phyloP scores from a whole-genome alignment of 1,140 invertebrate genomes.

The Cryptotermes secundus region DNA sequence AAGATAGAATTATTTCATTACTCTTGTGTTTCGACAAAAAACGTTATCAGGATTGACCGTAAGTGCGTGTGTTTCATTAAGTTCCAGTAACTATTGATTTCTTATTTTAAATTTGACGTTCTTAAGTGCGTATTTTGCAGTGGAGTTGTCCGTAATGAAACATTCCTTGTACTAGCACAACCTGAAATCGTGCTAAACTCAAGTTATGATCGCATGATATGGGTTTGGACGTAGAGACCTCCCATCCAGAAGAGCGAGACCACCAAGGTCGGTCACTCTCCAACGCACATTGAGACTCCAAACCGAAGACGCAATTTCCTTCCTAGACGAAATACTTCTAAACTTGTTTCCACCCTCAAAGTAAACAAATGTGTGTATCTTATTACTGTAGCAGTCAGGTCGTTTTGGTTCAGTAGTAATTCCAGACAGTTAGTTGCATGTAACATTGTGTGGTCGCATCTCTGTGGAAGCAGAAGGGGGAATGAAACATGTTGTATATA shows the following conservation, averaged over 20 bases:
- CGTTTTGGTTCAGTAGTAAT: background rate
- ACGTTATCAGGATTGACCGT: too few relatives aligned
- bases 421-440: background rate
- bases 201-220: background rate
- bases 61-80: too few relatives aligned
- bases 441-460: background rate
- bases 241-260: background rate
- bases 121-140: too few relatives aligned
- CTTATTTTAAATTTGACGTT: too few relatives aligned
- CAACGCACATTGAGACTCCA: background rate
- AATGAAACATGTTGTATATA: background rate
- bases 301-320: background rate
- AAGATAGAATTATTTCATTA: too few relatives aligned
- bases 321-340: background rate
- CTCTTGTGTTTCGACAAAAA: too few relatives aligned
- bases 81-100: too few relatives aligned
- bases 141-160: too few relatives aligned
- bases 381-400: background rate
- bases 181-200: too few relatives aligned
- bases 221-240: background rate
- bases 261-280: background rate
- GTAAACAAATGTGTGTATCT: slow-evolving; percentile 7
- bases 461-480: background rate
- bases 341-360: slow-evolving; percentile 18
- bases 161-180: too few relatives aligned